A percentile compares a stretch with the other conserved stretches of the same genome.
phyloP scores from a whole-genome alignment of 2,113 vertebrate species.

The Phainopepla nitens region DNA sequence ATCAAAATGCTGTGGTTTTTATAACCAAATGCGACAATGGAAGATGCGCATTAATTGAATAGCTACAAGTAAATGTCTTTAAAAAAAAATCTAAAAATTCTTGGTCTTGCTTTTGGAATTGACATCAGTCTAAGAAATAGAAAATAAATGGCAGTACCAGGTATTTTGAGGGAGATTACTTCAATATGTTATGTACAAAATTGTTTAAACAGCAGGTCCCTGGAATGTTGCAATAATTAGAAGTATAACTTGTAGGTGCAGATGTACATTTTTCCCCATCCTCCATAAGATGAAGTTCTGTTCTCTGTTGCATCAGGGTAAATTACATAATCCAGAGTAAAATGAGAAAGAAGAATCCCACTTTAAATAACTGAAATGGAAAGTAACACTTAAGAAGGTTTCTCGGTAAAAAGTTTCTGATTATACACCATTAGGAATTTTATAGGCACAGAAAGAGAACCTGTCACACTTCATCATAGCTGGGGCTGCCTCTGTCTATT shows the following conservation, averaged over 20 bases:
- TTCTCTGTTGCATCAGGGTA: not conserved
- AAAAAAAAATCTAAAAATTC: not conserved
- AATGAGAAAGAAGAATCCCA: not conserved
- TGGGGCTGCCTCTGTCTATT: not conserved
- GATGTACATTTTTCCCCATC: not conserved
- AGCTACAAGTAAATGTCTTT: not conserved
- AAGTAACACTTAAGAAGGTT: not conserved
- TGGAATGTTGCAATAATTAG: not conserved
- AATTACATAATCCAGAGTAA: not conserved
- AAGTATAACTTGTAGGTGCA: not conserved
- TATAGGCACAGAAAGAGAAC: not conserved
- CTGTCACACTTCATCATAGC: not conserved
- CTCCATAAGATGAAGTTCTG: not conserved
- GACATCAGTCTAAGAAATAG: not conserved
- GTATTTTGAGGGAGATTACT: not conserved
- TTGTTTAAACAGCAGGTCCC: not conserved
- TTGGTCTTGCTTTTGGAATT: not conserved
- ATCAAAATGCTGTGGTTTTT: not conserved
- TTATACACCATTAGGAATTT: not conserved
- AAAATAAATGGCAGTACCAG: not conserved
- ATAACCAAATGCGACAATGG: not conserved
- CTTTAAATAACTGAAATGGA: not conserved
- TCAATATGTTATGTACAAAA: not conserved
- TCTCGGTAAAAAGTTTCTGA: not conserved
- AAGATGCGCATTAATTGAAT: not conserved